Evolutionary conservation across 2,888 invertebrate species (phyloP), one percentile per base, ranked within the genome.

Genomic region (Dasypogon diadema): DNA sequence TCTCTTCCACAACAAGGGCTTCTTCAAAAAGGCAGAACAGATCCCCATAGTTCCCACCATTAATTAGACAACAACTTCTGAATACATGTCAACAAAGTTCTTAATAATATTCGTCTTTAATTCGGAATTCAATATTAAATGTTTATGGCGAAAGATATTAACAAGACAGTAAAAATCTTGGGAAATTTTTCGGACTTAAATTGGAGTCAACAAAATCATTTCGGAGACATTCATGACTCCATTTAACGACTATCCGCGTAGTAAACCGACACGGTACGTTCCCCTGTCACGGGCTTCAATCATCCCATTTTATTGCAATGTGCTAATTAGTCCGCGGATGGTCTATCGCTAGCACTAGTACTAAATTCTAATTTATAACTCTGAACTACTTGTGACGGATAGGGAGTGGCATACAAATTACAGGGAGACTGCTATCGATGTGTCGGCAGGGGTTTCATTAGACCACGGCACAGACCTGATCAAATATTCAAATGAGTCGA

Each of bases 361-460:
- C 54, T 51, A 70, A 68, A 54, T 34, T 21, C 54, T 51, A 30
- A 70, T 70, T 70, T 70, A 70, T 54, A 30, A n/a, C 70, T 51
- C 18, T 70, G 34, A 21, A 54, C 54, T 51, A 70, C 70, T 70
- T 51, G 70, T 54, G 54, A 54, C 54, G 51, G 30, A 34, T 21
- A 70, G 54, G 70, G 70, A 70, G 70, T 54, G 70, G 26, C 70
- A 54, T 24, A 30, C 70, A 37, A 34, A 51, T 70, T 34, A 54
- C 16, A 51, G 54, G 70, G 34, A 26, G 30, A 54, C 30, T 24
- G 70, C 34, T 46, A 30, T 70, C 70, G 54, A 34, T 54, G 30
- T 30, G 51, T 54, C 70, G 70, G 70, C 70, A 70, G 54, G 54
- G 70, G 70, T 54, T 70, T 54, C 70, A 70, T 70, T 70, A 54